These are phyloP conservation scores for Stenodema calcarata DNA, from an alignment of 2,888 invertebrate genomes.

Conservation along the genomic window DNA sequence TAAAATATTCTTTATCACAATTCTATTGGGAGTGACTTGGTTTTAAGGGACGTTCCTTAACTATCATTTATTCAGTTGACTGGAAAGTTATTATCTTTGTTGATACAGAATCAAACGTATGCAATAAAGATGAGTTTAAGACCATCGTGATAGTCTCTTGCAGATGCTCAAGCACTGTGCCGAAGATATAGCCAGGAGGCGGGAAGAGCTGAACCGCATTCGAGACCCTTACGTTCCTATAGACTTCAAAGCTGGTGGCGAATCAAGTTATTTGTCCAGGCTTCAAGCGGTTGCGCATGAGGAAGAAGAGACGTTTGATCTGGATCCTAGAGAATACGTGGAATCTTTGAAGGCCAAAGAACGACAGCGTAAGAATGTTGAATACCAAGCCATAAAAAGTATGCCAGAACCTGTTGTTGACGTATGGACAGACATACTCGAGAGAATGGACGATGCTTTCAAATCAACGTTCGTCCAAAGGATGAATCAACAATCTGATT, in stretches of 20 bases:
- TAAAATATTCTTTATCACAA: too few species aligned
- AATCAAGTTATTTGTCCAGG: not conserved
- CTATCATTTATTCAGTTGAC: too few species aligned
- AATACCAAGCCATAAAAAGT: not conserved
- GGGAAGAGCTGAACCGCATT: not conserved
- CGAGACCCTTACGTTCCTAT: not conserved
- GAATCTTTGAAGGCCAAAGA: not conserved
- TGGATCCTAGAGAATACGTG: not conserved
- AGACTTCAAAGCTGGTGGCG: not conserved
- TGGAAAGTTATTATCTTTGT: too few species aligned
- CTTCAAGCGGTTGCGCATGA: not conserved
- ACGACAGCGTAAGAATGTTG: not conserved
- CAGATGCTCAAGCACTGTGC: slow-evolving; percentile 10
- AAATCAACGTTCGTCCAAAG: not conserved
- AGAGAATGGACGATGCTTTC: slow-evolving; percentile 20
- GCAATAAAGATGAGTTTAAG: not conserved
- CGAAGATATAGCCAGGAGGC: not conserved
- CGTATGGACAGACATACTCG: not conserved
- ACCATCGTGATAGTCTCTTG: not conserved
- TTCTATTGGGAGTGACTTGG: too few species aligned
- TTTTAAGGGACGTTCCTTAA: too few species aligned
- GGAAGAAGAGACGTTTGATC: slow-evolving; percentile 4
- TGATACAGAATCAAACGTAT: too few species aligned
- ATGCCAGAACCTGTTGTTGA: not conserved
- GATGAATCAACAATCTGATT: slow-evolving; percentile 33